Base-by-base conservation (phyloP, 2,888 invertebrate genomes). In the Steinernema scapterisci region DNA sequence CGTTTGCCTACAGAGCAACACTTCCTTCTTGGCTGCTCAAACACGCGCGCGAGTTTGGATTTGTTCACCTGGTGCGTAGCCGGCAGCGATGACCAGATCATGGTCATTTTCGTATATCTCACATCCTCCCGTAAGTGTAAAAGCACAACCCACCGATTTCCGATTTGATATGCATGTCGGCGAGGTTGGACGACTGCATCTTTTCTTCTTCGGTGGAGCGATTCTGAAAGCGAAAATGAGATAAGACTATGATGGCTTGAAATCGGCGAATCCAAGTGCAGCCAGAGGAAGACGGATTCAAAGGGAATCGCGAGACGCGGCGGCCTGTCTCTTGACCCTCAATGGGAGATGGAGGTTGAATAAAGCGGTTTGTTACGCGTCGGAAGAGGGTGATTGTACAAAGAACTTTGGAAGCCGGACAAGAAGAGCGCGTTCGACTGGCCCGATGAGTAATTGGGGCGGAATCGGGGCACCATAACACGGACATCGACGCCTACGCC, bases 381-480 rank as follows among this genome's bases (percentile, higher is more conserved):
- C 63, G 63, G 63, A 63, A 63, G 63, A 63, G 63, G 27, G 27
- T 63, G 63, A 63, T 25, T 63, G 63, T 63, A 63, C 63, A 48
- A 27, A 31, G 63, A 63, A 63, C 31, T 63, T 63, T 63, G 19
- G 27, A 63, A 63, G 63, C 63, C 63, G 63, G 19, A 63, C 63
- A 63, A 63, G 27, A 38, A 31, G 63, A 63, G 27, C 27, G 63
- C 27, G 27, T 63, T 63, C 63, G 63, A 63, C 63, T 63, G 63
- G 63, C 63, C 63, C 63, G 63, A 63, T 63, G 63, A 63, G 63
- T 63, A 63, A 63, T 63, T 63, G 63, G 63, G 63, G 63, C 63
- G 63, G 27, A 63, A 63, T 63, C 63, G 63, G 38, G 38, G 38
- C 27, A 63, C 63, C 27, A 27, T 63, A 63, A 38, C 52, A 11